Evolutionary conservation across 2,113 vertebrate species (phyloP).

Genomic region (Coreoperca whiteheadi): DNA sequence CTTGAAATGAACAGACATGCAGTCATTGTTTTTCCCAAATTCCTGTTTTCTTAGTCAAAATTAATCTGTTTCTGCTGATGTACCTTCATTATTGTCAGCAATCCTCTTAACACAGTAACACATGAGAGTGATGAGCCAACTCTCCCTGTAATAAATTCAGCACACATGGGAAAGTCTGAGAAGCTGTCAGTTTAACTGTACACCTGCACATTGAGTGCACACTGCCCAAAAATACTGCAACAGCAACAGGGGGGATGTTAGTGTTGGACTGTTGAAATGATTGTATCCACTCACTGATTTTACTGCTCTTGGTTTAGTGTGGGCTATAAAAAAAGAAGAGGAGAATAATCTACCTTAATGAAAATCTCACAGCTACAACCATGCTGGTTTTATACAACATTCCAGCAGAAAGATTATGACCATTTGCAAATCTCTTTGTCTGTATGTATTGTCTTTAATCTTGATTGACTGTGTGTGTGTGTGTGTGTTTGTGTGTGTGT

Average conservation of each 20-base stretch:
- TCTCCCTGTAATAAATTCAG: not conserved
- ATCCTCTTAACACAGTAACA: not conserved
- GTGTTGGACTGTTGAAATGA: conserved; percentile 22
- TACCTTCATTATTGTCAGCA: not conserved
- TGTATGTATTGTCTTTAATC: conserved; percentile 8
- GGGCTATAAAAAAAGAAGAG: conserved; percentile 30
- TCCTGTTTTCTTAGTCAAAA: not conserved
- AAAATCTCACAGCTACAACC: conserved; percentile 21
- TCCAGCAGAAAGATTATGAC: conserved; percentile 13
- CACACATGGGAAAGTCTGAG: conserved; percentile 34
- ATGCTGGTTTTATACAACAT: conserved; percentile 18
- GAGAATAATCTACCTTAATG: conserved; percentile 27
- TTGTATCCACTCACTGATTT: conserved; percentile 44
- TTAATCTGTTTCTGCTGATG: not conserved
- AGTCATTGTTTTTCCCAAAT: not conserved
- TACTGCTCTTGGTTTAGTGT: conserved; percentile 44
- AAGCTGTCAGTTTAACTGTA: conserved; percentile 25
- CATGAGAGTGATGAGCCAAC: not conserved
- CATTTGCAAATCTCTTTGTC: not conserved
- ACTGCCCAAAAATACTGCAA: conserved; percentile 21
- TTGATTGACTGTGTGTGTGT: not conserved
- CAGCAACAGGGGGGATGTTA: not conserved
- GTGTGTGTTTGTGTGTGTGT: not conserved
- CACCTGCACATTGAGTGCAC: conserved; percentile 17
- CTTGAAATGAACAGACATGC: not conserved